Percentiles rank a stretch among this genome's conserved stretches.
Conservation (phyloP, 1,140 invertebrate species). For the Asbolus verrucosus region DNA sequence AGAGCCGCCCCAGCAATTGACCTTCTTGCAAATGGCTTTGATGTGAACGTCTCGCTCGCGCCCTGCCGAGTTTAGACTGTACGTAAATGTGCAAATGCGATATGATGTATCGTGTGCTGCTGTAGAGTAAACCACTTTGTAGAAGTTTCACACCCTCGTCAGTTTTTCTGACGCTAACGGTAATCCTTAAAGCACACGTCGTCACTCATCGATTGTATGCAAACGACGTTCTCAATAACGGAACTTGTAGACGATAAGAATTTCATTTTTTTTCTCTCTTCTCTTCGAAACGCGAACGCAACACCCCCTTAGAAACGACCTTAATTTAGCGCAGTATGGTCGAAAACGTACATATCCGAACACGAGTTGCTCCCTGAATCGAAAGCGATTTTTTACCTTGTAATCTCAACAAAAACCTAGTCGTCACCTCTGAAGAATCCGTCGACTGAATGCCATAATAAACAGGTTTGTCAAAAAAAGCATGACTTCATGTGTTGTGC, state of each 20-base stretch:
- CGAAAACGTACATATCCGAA: not conserved
- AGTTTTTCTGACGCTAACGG: conserved; percentile 46
- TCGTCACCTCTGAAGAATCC: no score
- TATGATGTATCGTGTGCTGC: conserved; percentile 44
- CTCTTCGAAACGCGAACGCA: no score
- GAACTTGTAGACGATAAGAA: conserved; percentile 45
- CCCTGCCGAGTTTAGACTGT: not conserved
- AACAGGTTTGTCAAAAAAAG: no score
- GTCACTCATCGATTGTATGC: conserved; percentile 55
- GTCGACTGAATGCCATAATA: no score
- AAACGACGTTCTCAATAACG: conserved; percentile 48
- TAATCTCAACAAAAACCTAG: no score
- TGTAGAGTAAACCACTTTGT: conserved; percentile 47
- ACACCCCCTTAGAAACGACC: no score
- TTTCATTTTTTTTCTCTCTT: conserved; percentile 39
- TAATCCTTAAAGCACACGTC: conserved; percentile 52
- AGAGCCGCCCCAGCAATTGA: no score
- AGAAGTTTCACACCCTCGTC: conserved; percentile 50
- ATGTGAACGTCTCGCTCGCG: no score
- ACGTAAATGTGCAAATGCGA: conserved; percentile 36
- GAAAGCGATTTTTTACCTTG: no score
- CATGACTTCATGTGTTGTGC: no score
- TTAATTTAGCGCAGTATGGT: conserved; percentile 22
- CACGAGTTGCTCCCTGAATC: no score
- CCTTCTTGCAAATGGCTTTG: no score